Percentiles rank a stretch among this genome's conserved stretches.
phyloP scores from a whole-genome alignment of 2,888 invertebrate species.

The Metopia argyrocephala region DNA sequence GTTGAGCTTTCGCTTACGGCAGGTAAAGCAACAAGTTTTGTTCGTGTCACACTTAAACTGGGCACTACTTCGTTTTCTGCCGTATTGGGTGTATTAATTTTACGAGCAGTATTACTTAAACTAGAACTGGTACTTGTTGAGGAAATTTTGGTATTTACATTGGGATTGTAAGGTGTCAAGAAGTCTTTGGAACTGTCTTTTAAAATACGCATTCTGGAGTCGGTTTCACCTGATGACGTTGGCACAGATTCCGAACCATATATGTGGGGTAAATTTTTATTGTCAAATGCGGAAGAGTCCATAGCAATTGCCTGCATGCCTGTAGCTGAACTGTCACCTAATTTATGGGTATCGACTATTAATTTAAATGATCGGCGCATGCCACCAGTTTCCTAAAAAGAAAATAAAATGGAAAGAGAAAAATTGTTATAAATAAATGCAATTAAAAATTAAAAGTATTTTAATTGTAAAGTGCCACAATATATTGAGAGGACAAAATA shows the following conservation, averaged over 20 bases:
- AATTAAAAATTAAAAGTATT: background rate
- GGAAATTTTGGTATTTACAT: constrained; percentile 59
- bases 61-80: constrained; percentile 38
- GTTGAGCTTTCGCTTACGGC: constrained; percentile 38
- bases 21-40: constrained; percentile 63
- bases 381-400: constrained; percentile 71
- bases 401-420: background rate
- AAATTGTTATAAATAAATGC: background rate
- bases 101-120: background rate
- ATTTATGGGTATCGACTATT: constrained; percentile 72
- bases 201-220: constrained; percentile 71
- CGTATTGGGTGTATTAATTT: constrained; percentile 7
- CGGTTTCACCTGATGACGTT: constrained; percentile 66
- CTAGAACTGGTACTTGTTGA: constrained; percentile 27
- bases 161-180: constrained; percentile 70
- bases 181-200: constrained; percentile 73
- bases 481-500: too few species aligned
- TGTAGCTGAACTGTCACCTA: constrained; percentile 69
- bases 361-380: constrained; percentile 73
- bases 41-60: constrained; percentile 66
- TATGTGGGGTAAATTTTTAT: constrained; percentile 65
- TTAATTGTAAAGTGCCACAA: background rate
- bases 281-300: constrained; percentile 66
- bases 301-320: constrained; percentile 70
- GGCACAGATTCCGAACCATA: constrained; percentile 61